These are phyloP conservation scores for Lamellibrachia luymesi DNA, from an alignment of 1,140 invertebrate species.

Conservation along the genomic window DNA sequence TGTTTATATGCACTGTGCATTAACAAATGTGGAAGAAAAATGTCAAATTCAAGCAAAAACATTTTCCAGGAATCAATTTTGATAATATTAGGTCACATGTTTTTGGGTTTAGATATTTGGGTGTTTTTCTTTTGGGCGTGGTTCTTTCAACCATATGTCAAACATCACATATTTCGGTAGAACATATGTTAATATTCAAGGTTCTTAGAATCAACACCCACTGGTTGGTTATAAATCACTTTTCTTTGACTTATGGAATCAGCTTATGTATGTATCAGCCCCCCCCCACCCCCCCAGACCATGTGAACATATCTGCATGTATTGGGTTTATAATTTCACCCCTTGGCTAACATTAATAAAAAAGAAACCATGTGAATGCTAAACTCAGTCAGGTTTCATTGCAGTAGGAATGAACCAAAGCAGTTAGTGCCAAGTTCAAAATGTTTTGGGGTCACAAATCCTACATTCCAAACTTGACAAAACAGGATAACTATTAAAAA, in stretches of 20 bases:
- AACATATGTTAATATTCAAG: neutral
- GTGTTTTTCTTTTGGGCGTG: neutral
- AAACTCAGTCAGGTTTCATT: neutral
- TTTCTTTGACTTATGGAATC: neutral
- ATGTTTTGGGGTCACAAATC: neutral
- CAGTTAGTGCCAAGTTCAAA: neutral
- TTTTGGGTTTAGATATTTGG: neutral
- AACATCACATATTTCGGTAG: neutral
- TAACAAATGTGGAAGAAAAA: neutral
- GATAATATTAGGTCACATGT: neutral
- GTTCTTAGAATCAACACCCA: neutral
- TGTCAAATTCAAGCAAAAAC: neutral
- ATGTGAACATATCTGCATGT: neutral
- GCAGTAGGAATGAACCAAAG: neutral
- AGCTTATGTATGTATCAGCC: neutral
- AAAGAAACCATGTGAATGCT: neutral
- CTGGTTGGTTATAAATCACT: neutral
- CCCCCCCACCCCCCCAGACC: neutral
- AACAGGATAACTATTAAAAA: too few species aligned
- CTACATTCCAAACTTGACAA: neutral
- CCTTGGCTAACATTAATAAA: neutral
- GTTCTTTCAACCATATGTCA: neutral
- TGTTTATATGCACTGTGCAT: neutral
- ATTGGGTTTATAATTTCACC: neutral
- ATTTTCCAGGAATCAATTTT: neutral